phyloP scores from a whole-genome alignment of 2,888 invertebrate genomes.

The Heliothis peltigera region DNA sequence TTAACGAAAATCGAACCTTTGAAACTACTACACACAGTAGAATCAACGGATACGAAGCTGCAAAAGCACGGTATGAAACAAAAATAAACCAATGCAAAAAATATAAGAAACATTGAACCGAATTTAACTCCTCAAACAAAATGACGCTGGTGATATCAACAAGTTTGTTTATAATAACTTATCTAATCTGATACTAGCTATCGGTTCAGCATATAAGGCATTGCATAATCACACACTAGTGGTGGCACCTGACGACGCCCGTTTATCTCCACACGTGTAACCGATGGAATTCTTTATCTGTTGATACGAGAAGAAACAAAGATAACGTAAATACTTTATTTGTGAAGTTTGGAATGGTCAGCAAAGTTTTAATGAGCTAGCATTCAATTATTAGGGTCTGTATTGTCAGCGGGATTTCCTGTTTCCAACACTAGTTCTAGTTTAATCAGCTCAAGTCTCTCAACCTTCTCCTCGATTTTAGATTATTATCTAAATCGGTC shows the following conservation, averaged over 20 bases:
- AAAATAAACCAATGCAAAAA: no score
- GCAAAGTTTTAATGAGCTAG: neutral
- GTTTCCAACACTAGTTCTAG: neutral
- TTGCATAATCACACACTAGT: slow-evolving; percentile 18
- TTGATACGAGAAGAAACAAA: slow-evolving; percentile 34
- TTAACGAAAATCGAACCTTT: no score
- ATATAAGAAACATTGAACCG: no score
- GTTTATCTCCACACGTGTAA: slow-evolving; percentile 24
- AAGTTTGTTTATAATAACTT: slow-evolving; percentile 15
- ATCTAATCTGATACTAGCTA: slow-evolving; percentile 23
- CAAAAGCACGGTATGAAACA: no score
- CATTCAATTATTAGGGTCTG: neutral
- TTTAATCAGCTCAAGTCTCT: neutral
- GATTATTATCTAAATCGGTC: slow-evolving; percentile 10
- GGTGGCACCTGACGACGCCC: neutral
- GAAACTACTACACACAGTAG: no score
- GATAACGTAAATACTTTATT: neutral
- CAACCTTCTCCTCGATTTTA: slow-evolving; percentile 1
- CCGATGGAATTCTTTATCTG: slow-evolving; percentile 19
- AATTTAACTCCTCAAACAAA: no score
- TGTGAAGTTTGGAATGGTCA: slow-evolving; percentile 13
- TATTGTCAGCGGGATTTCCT: neutral
- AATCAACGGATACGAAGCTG: no score
- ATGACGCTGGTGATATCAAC: neutral
- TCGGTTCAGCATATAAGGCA: slow-evolving; percentile 3